Conservation (phyloP, 2,797 vertebrate species). For the Malacoctenus gilli region DNA sequence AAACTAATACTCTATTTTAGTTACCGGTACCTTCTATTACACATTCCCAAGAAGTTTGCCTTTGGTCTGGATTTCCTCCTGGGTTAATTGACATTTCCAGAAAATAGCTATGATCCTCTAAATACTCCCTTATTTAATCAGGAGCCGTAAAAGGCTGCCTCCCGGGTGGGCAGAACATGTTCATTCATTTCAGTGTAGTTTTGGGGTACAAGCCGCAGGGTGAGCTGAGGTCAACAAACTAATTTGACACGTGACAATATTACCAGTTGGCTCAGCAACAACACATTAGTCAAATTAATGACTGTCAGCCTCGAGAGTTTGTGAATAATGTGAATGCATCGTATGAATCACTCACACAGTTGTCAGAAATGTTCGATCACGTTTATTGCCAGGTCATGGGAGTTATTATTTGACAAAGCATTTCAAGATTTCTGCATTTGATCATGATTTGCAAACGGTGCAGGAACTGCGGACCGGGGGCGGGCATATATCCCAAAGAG, state of each 20-base stretch:
- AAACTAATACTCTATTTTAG: slow-evolving; percentile 18
- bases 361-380: slow-evolving; percentile 60
- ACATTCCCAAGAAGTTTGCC: too few relatives aligned
- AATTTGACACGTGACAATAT: slow-evolving; percentile 50
- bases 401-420: slow-evolving; percentile 59
- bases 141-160: too few relatives aligned
- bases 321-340: slow-evolving; percentile 54
- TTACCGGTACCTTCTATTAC: slow-evolving; percentile 36
- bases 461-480: slow-evolving; percentile 49
- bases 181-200: slow-evolving; percentile 2
- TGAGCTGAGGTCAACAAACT: slow-evolving; percentile 59
- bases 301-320: slow-evolving; percentile 61
- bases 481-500: slow-evolving; percentile 60
- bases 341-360: slow-evolving; percentile 48
- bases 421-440: slow-evolving; percentile 69
- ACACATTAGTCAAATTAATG: slow-evolving; percentile 47
- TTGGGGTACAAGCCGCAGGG: slow-evolving; percentile 35
- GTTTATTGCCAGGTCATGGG: slow-evolving; percentile 54
- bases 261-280: slow-evolving; percentile 45
- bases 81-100: too few relatives aligned
- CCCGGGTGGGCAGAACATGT: slow-evolving; percentile 29
- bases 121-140: too few relatives aligned
- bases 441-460: slow-evolving; percentile 65
- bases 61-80: too few relatives aligned
- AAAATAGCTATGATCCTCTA: too few relatives aligned